Percentiles rank a stretch among this genome's conserved stretches.
Evolutionary conservation across 2,113 vertebrate genomes (phyloP).

Genomic region (Brachirus orientalis): DNA sequence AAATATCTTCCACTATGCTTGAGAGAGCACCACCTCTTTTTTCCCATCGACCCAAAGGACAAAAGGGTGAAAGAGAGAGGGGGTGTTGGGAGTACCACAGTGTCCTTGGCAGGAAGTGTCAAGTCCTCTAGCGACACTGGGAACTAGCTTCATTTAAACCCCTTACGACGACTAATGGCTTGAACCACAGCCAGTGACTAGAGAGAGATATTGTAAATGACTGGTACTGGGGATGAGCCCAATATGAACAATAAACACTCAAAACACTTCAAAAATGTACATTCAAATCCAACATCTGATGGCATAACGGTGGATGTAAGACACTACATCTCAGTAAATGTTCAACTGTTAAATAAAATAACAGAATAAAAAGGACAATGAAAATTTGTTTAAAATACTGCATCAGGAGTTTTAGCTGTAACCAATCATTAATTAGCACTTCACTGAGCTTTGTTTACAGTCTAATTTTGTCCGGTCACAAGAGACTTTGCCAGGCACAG

Average conservation of each 20-base stretch:
- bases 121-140: conserved; percentile 27
- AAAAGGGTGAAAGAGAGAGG: neutral
- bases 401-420: too few relatives aligned
- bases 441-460: too few relatives aligned
- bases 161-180: conserved; percentile 23
- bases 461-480: too few relatives aligned
- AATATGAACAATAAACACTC: neutral
- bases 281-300: too few relatives aligned
- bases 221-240: neutral
- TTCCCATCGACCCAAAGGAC: conserved; percentile 42
- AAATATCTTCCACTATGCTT: conserved; percentile 71
- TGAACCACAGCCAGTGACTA: conserved; percentile 23
- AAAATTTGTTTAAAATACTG: too few relatives aligned
- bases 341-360: too few relatives aligned
- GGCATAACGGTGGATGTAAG: too few relatives aligned
- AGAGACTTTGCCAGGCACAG: too few relatives aligned
- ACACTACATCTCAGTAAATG: too few relatives aligned
- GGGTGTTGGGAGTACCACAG: neutral
- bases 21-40: conserved; percentile 31
- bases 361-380: too few relatives aligned
- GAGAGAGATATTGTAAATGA: neutral
- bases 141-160: conserved; percentile 36
- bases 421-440: too few relatives aligned
- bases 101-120: conserved; percentile 56
- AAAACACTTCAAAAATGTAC: neutral